A percentile compares a stretch with the other conserved stretches of the same genome.
These are phyloP conservation scores for Coremacera marginata DNA, from an alignment of 2,888 invertebrate species.

Conservation along the genomic window DNA sequence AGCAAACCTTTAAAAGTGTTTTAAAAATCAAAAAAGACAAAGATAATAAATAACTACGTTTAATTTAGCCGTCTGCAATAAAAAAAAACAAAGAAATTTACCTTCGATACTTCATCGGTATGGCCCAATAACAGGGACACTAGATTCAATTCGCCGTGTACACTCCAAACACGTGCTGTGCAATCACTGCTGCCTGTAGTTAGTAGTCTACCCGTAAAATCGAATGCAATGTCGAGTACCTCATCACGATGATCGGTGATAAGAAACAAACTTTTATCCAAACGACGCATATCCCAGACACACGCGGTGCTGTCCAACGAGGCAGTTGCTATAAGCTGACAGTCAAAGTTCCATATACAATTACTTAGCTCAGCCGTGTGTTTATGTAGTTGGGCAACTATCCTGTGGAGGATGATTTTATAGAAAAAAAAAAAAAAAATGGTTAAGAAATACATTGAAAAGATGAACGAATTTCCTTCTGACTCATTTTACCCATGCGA, in stretches of 20 bases:
- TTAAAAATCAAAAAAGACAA: slow-evolving; percentile 26
- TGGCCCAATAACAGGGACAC: slow-evolving; percentile 76
- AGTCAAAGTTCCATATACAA: slow-evolving; percentile 78
- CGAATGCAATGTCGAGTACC: slow-evolving; percentile 82
- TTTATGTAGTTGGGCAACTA: slow-evolving; percentile 73
- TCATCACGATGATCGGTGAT: slow-evolving; percentile 76
- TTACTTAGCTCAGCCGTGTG: slow-evolving; percentile 79
- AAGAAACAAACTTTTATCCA: slow-evolving; percentile 71
- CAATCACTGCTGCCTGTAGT: slow-evolving; percentile 83
- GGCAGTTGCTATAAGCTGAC: slow-evolving; percentile 76
- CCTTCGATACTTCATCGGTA: slow-evolving; percentile 78
- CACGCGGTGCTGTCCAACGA: slow-evolving; percentile 79
- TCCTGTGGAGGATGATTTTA: slow-evolving; percentile 67
- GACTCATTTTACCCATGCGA: slow-evolving; percentile 70
- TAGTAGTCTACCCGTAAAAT: slow-evolving; percentile 79
- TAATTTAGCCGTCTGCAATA: not conserved
- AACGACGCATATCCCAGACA: slow-evolving; percentile 77
- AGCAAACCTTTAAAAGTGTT: slow-evolving; percentile 74
- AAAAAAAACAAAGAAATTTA: too few species aligned
- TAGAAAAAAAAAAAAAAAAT: too few species aligned
- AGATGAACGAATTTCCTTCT: too few species aligned
- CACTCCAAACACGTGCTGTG: slow-evolving; percentile 80
- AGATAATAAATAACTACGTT: not conserved
- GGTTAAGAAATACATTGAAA: too few species aligned
- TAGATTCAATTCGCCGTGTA: slow-evolving; percentile 72